Base-by-base conservation (phyloP, 2,888 invertebrate species). In the Venusia cambrica region DNA sequence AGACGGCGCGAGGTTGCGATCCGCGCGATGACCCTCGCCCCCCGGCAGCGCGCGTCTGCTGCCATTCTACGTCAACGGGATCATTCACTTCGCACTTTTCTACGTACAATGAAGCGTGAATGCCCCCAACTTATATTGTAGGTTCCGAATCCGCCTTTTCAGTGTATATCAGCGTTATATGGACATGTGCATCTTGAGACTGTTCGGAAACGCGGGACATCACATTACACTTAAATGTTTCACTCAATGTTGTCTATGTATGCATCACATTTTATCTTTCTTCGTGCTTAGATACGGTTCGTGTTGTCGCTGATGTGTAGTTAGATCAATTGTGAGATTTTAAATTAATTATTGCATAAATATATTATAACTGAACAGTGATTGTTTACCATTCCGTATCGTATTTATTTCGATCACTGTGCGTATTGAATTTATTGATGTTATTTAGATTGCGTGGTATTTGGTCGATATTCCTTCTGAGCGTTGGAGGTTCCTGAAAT, bases 1-100 rank as follows among this genome's bases (percentile, higher is more conserved):
- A 32, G 77, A 80, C 26, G 64, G 74, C 8, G 69, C 80, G n/a
- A 66, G 89, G 37, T 57, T 90, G 51, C 78, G 90, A 42, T 89
- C 88, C 57, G 77, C 89, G 27, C 88, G 87, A 76, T 87, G 80
- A 87, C 70, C 47, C 9, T 14, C 15, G 11, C 10, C 22, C 21
- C 27, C 32, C 4, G 11, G 3, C 4, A 1, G 30, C 6, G 3
- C 16, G 26, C 33, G 21, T 16, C 25, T 9, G 2, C 13, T 20
- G 35, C 32, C 32, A 8, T n/a, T 13, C 7, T n/a, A 14, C 2
- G 8, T 24, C 8, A 15, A 14, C 9, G 30, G 28, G 11, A 20
- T 16, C 26, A 12, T 30, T 17, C 26, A 22, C 18, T 16, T 25
- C 7, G 10, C n/a, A n/a, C n/a, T n/a, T n/a, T n/a, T n/a, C n/a